A percentile compares a stretch with the other conserved stretches of the same genome.
Conservation (phyloP, 2,888 invertebrate genomes). For the Fragum whitleyi region DNA sequence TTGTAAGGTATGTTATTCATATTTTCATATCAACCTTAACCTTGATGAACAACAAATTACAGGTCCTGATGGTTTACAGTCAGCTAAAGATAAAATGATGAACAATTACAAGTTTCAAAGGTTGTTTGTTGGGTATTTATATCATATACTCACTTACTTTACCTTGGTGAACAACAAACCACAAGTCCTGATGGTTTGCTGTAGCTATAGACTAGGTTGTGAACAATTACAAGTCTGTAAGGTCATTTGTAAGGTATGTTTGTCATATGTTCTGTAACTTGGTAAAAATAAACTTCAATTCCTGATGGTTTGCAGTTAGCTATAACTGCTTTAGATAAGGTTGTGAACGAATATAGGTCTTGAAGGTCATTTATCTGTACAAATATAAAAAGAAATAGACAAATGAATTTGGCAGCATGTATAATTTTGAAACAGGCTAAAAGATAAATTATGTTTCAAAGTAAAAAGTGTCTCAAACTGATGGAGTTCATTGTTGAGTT, state of each 20-base stretch:
- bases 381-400: too few relatives aligned
- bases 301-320: slow-evolving; percentile 94
- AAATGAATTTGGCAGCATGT: too few relatives aligned
- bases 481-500: too few relatives aligned
- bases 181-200: slow-evolving; percentile 94
- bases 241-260: slow-evolving; percentile 94
- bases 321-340: slow-evolving; percentile 91
- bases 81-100: slow-evolving; percentile 91
- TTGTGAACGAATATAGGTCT: slow-evolving; percentile 89
- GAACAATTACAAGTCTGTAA: slow-evolving; percentile 89
- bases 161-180: slow-evolving; percentile 94
- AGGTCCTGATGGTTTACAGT: slow-evolving; percentile 93
- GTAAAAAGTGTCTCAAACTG: too few relatives aligned
- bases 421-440: too few relatives aligned
- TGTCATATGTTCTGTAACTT: too few relatives aligned
- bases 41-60: slow-evolving; percentile 94
- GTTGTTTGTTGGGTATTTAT: slow-evolving; percentile 94
- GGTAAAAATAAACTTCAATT: slow-evolving; percentile 93
- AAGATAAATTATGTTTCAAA: too few relatives aligned
- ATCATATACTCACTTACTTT: too few relatives aligned
- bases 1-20: slow-evolving; percentile 93
- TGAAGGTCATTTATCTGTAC: slow-evolving; percentile 97
- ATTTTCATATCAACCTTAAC: too few relatives aligned
- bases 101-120: slow-evolving; percentile 90
- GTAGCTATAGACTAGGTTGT: slow-evolving; percentile 91